Evolutionary conservation across 2,888 invertebrate genomes (phyloP).

Genomic region (Nasonia oneida): DNA sequence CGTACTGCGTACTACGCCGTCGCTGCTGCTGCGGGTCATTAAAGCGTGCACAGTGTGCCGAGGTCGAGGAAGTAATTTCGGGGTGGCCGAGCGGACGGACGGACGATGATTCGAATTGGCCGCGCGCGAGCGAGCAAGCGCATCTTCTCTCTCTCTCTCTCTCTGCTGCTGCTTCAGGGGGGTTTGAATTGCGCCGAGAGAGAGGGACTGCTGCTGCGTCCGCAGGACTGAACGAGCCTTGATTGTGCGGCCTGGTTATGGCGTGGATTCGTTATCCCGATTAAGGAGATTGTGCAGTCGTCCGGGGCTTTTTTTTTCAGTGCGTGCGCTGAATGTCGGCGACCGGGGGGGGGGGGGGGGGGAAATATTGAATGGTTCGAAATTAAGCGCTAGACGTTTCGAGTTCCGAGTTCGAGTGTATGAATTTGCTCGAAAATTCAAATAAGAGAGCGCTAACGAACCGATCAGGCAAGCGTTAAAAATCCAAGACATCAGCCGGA

Average conservation of each 20-base stretch:
- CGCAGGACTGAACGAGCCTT: slow-evolving; percentile 23
- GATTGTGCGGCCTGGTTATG: slow-evolving; percentile 31
- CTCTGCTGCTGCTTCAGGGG: not conserved
- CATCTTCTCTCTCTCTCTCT: not conserved
- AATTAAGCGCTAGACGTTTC: no score
- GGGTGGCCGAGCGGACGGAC: slow-evolving; percentile 11
- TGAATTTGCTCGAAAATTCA: no score
- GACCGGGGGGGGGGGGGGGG: not conserved
- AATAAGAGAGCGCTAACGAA: no score
- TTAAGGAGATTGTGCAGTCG: slow-evolving; percentile 3
- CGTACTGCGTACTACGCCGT: not conserved
- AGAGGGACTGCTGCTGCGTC: not conserved
- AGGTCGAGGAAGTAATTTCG: slow-evolving; percentile 51
- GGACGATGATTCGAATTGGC: slow-evolving; percentile 41
- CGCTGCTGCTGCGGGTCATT: slow-evolving; percentile 15
- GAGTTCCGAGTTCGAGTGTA: no score
- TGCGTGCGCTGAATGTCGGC: not conserved
- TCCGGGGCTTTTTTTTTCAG: not conserved
- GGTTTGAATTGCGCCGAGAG: not conserved
- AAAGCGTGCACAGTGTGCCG: slow-evolving; percentile 33
- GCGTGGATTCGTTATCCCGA: slow-evolving; percentile 40
- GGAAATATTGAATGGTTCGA: not conserved
- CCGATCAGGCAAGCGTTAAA: not conserved
- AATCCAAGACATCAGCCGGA: not conserved
- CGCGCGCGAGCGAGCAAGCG: slow-evolving; percentile 22